phyloP scores from a whole-genome alignment of 2,888 invertebrate genomes.

The Camponotus fellah region DNA sequence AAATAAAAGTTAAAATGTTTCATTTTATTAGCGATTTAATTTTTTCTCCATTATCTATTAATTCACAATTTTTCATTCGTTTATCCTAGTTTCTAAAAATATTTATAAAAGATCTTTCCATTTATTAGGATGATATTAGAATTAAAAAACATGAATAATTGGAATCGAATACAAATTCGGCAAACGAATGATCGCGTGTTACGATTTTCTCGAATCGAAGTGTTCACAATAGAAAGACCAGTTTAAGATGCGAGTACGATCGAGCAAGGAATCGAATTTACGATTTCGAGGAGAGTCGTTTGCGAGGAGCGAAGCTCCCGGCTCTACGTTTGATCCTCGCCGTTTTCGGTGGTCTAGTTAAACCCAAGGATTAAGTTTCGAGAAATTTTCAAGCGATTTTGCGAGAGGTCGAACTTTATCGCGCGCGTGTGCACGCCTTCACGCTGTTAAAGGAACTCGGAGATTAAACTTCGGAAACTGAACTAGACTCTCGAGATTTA shows the following conservation, averaged over 20 bases:
- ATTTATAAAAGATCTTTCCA: background rate
- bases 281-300: slow-evolving; percentile 46
- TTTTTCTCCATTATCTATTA: background rate
- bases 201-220: background rate
- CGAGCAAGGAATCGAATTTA: slow-evolving; percentile 47
- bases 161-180: slow-evolving; percentile 19
- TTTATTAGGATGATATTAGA: background rate
- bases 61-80: background rate
- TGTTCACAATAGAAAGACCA: background rate
- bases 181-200: slow-evolving; percentile 12
- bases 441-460: slow-evolving; percentile 47
- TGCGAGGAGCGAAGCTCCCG: slow-evolving; percentile 6
- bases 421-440: slow-evolving; percentile 29
- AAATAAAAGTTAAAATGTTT: background rate
- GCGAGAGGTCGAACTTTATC: slow-evolving; percentile 41
- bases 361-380: slow-evolving; percentile 48
- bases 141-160: background rate
- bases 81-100: background rate
- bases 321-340: slow-evolving; percentile 29
- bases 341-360: slow-evolving; percentile 48
- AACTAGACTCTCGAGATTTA: slow-evolving; percentile 46
- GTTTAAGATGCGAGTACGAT: slow-evolving; percentile 32
- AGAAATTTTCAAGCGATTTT: slow-evolving; percentile 53
- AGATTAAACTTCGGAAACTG: slow-evolving; percentile 44
- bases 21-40: background rate